phyloP scores from a whole-genome alignment of 2,888 invertebrate genomes.

The Serripes groenlandicus region DNA sequence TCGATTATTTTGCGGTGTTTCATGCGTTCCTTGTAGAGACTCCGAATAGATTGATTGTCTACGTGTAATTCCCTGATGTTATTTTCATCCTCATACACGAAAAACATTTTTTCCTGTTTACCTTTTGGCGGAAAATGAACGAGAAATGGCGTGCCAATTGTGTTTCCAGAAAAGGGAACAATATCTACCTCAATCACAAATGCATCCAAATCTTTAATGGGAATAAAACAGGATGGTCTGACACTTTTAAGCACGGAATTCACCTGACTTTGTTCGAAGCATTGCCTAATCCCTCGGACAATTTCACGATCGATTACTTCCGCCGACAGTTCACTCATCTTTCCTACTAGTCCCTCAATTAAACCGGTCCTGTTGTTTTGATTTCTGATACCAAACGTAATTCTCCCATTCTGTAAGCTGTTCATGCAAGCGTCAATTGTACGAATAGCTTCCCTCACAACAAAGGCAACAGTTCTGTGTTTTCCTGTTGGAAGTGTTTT shows the following conservation, averaged over 20 bases:
- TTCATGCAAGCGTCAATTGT: constrained; percentile 48
- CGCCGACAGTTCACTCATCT: not conserved
- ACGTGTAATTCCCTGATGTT: not conserved
- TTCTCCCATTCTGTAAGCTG: constrained; percentile 44
- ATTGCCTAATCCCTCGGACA: not conserved
- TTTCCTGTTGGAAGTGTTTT: not conserved
- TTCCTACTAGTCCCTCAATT: constrained; percentile 17
- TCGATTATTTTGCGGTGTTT: not conserved
- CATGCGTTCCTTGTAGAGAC: not conserved
- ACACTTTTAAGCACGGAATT: constrained; percentile 16
- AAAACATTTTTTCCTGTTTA: not conserved
- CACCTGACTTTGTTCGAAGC: not conserved
- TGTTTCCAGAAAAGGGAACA: constrained; percentile 20
- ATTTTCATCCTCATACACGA: not conserved
- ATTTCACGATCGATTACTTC: not conserved
- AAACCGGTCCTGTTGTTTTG: constrained; percentile 3
- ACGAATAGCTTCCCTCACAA: constrained; percentile 32
- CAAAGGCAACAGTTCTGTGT: not conserved
- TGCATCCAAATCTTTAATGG: not conserved
- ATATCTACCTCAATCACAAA: constrained; percentile 46
- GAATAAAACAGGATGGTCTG: constrained; percentile 24
- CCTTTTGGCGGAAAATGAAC: constrained; percentile 46
- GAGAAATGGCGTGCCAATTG: not conserved
- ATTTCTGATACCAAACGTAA: constrained; percentile 45
- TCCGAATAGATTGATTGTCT: not conserved